Base-by-base conservation (phyloP, 2,888 invertebrate species). In the Dendrolimus houi region DNA sequence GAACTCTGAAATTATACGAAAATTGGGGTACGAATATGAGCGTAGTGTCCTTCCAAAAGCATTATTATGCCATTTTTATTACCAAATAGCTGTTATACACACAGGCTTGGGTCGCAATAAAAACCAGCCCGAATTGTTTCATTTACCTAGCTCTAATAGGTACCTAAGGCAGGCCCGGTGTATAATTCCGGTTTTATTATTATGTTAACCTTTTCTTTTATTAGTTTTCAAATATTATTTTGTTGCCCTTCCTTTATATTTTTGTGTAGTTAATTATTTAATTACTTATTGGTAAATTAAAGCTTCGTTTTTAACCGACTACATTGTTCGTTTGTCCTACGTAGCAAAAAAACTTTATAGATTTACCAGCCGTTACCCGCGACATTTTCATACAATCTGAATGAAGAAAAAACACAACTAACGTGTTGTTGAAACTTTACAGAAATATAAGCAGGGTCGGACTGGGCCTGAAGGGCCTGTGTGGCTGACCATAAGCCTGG, bases 201-300 rank as follows among this genome's bases (percentile, higher is more conserved):
- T 69, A 70, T 66, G 54, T 64, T 53, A 60, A 63, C 65, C 65
- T 70, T 66, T 62, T 63, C 66, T 63, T 58, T 74, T 74, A 71
- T 74, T 71, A 70, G 61, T 65, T 64, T 69, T 68, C 67, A 69
- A 65, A 64, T 67, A 63, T 47, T 47, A 47, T 12, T 12, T 9
- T 47, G 47, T 2, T 47, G 47, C 12, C 12, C 12, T 47, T 9
- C 10, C 10, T 47, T n/a, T 47, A 47, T 47, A 10, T 47, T 47
- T 10, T 17, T 17, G 47, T 47, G 47, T 47, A 17, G 17, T 17
- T 17, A 17, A 17, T 17, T 17, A 17, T 17, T 17, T 17, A 17
- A 17, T 17, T 17, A 17, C 17, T 17, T 17, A 17, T 17, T 17
- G 2, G 17, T 2, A 17, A 17, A 17, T 17, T n/a, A n/a, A n/a